Evolutionary conservation across 2,888 invertebrate genomes (phyloP), one percentile per base, ranked within the genome.

Genomic region (Baronia brevicornis): DNA sequence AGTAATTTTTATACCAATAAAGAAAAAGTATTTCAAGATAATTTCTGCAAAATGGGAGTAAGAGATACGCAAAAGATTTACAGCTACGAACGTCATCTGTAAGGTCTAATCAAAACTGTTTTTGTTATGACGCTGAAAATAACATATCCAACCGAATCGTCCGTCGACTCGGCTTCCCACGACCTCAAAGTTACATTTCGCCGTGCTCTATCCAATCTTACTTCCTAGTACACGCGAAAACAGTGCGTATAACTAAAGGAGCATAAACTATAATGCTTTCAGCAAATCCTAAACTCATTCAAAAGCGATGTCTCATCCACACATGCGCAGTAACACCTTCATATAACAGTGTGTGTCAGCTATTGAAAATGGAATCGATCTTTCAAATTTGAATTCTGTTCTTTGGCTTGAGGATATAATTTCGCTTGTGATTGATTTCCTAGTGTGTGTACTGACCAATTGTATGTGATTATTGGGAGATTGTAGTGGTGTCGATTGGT

Each of bases 151-250:
- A 75, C 75, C 69, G 63, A 80, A 74, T 69, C 62, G 55, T 59
- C 60, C 55, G 59, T 57, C 67, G 60, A 52, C 50, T 57, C 53
- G 63, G 63, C 64, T 66, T 82, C 80, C 79, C 82, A 80, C 80
- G 80, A 80, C 80, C 82, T 75, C 65, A 63, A 57, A 70, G 62
- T 61, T 64, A 68, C 71, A 71, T 74, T 72, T 72, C 59, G 66
- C 73, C 61, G 75, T 77, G 79, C 74, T 65, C 66, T 75, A 79
- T 74, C 73, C 73, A 74, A 73, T 66, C 60, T 68, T 59, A 79
- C 80, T 80, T 80, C 80, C 80, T 80, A 65, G 68, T 78, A 38
- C 60, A 58, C 21, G 32, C 47, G 23, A 67, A 60, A 51, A 46
- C 24, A 25, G 42, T 60, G 60, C 54, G 41, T 70, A 68, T 39